phyloP scores from a whole-genome alignment of 2,797 vertebrate species.

The Taeniopygia guttata region DNA sequence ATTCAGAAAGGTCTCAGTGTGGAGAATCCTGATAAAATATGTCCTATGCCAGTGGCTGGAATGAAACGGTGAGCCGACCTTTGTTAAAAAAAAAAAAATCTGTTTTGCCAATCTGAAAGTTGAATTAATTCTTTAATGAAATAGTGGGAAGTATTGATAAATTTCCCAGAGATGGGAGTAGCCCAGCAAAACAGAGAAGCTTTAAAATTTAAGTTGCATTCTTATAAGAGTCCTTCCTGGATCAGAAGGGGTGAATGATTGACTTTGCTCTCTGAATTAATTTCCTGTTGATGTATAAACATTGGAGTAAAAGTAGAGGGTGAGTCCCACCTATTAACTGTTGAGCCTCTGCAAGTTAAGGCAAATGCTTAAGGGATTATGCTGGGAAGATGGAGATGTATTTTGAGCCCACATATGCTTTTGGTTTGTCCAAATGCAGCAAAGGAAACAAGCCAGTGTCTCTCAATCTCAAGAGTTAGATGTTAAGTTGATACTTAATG shows the following conservation, averaged over 20 bases:
- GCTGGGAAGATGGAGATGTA: background rate
- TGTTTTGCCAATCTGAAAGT: background rate
- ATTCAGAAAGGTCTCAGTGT: background rate
- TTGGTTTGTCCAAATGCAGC: background rate
- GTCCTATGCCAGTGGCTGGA: background rate
- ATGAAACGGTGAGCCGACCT: rapidly evolving
- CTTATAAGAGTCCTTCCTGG: background rate
- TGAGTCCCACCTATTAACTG: background rate
- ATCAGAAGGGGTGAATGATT: background rate
- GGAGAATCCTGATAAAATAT: background rate
- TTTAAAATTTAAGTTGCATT: background rate
- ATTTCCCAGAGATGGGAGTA: background rate
- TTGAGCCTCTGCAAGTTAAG: background rate
- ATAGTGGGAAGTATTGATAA: background rate
- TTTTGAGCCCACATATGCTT: background rate
- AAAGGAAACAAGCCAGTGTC: background rate
- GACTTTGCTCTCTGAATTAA: background rate
- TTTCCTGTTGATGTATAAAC: background rate
- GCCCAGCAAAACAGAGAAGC: background rate
- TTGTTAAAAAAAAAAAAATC: background rate
- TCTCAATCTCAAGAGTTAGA: background rate
- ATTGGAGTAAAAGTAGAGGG: rapidly evolving
- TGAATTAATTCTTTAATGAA: background rate
- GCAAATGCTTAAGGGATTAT: background rate
- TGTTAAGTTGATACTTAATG: background rate